Base-by-base conservation (phyloP, 2,113 vertebrate species). In the Lates calcarifer region DNA sequence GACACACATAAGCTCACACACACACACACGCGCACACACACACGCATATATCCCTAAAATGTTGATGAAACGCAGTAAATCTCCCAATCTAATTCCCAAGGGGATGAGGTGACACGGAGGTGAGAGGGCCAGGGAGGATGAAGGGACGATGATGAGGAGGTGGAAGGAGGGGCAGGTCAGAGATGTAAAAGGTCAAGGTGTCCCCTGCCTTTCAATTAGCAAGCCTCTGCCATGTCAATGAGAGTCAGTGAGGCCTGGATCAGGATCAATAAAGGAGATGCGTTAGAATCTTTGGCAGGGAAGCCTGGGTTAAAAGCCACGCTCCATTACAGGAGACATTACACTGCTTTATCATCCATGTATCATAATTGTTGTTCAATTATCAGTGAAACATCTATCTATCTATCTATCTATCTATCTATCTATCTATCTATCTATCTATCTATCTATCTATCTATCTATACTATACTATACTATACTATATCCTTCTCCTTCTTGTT, bases 131-230 rank as follows among this genome's bases (percentile, higher is more conserved):
- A 35, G 75, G 60, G 31, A 53, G 47, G 79, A 69, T 75, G 84
- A 83, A 75, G 73, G 79, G 24, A 70, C 45, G 58, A 78, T 70
- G 82, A 62, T 79, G 66, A 72, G 28, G 73, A 89, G 60, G 81
- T 73, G 43, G 65, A 81, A 39, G 64, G 61, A 65, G 76, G 57
- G 79, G n/a, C n/a, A 14, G 84, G 90, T 88, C 82, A 89, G 77
- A 88, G 66, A 91, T 87, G 61, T 71, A 80, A 94, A 93, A 95
- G 93, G 94, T 93, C 93, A 94, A 92, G 85, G 85, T 89, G 81
- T 90, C 87, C 64, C 41, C 68, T 90, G 88, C 87, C 88, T 95
- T 93, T 92, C 79, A 94, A 90, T 94, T 83, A 89, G 18, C 35
- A 45, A 84, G 66, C 79, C 79, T 83, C 77, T 76, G 67, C 60